phyloP scores from a whole-genome alignment of 1,140 invertebrate genomes.

The Eciton burchellii region DNA sequence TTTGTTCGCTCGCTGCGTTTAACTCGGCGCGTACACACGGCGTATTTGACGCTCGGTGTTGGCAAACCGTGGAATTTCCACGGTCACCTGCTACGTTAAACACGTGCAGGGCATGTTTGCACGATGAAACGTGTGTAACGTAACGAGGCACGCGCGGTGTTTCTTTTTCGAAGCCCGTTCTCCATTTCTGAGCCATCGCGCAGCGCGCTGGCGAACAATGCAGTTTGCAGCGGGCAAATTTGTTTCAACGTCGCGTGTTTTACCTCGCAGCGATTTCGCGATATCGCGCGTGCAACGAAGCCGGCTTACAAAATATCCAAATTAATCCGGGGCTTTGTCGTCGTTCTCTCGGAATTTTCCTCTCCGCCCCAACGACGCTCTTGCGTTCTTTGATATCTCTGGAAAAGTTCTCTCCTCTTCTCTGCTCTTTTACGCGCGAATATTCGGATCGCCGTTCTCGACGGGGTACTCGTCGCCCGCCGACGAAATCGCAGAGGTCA shows the following conservation, averaged over 20 bases:
- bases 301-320: not conserved
- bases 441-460: not conserved
- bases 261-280: not conserved
- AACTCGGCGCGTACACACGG: not conserved
- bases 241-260: not conserved
- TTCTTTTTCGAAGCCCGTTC: not conserved
- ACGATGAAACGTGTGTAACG: not conserved
- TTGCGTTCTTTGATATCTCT: not conserved
- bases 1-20: slow-evolving; percentile 2
- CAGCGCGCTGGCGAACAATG: not conserved
- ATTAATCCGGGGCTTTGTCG: no score
- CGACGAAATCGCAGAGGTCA: slow-evolving; percentile 45
- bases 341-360: not conserved
- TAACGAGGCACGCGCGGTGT: not conserved
- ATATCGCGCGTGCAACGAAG: not conserved
- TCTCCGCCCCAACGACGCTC: not conserved
- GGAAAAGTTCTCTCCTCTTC: not conserved
- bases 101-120: not conserved
- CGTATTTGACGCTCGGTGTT: not conserved
- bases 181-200: not conserved
- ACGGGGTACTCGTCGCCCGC: not conserved
- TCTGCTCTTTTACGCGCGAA: not conserved
- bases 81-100: slow-evolving; percentile 1
- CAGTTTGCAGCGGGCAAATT: not conserved
- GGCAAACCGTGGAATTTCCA: not conserved